Conservation (phyloP, 2,113 vertebrate genomes). For the Dicaeum eximium region DNA sequence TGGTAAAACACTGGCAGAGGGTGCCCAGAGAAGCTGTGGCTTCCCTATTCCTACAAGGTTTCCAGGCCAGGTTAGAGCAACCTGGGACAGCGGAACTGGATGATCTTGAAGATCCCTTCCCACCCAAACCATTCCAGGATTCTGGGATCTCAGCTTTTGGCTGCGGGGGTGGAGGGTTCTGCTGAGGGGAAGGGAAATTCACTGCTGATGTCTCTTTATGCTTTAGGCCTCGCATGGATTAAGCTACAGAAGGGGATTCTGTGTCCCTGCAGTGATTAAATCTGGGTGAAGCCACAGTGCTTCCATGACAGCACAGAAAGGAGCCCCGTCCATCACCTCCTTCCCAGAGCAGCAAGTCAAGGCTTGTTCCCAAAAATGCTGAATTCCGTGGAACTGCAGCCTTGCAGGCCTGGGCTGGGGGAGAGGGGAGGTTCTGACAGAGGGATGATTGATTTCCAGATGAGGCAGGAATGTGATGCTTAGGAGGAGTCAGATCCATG, state of each 20-base stretch:
- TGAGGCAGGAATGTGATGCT: background rate
- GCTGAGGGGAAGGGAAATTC: background rate
- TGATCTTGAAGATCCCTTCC: background rate
- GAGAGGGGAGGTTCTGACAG: background rate
- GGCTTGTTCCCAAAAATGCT: background rate
- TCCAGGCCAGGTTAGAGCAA: background rate
- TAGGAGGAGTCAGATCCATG: background rate
- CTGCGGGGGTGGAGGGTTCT: background rate
- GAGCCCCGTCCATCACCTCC: background rate
- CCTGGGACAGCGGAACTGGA: background rate
- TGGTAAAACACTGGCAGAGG: background rate
- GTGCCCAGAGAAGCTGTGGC: background rate
- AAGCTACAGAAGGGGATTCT: background rate
- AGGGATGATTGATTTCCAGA: slow-evolving; percentile 8
- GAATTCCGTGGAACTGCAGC: background rate
- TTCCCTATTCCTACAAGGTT: background rate
- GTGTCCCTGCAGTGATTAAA: background rate
- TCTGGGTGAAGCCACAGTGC: background rate
- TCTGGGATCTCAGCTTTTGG: background rate
- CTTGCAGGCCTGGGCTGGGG: background rate
- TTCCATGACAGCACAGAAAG: background rate
- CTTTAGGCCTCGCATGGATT: background rate
- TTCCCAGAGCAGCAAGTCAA: background rate
- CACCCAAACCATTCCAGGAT: background rate
- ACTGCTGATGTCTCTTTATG: background rate